These are phyloP conservation scores for Poeciliopsis paucimaculata DNA, from an alignment of 2,797 vertebrate genomes.

Conservation along the genomic window DNA sequence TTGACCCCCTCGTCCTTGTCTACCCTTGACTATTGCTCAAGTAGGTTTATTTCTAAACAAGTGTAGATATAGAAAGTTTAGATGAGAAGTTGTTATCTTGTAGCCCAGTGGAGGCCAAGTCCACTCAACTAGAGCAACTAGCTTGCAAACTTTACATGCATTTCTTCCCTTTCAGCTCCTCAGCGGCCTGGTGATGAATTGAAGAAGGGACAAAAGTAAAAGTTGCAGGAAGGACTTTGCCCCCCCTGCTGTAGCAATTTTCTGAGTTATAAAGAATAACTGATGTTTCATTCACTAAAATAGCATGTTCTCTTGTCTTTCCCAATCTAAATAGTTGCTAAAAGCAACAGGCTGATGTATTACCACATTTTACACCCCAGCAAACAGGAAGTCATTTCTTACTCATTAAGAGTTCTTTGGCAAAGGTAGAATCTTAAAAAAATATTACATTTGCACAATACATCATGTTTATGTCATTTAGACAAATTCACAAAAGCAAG, in stretches of 20 bases:
- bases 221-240: neutral
- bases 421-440: neutral
- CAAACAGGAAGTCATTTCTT: neutral
- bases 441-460: neutral
- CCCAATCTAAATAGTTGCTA: neutral
- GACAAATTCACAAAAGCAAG: neutral
- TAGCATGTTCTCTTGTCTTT: neutral
- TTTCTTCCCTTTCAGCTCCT: neutral
- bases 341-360: neutral
- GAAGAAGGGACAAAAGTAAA: neutral
- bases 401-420: neutral
- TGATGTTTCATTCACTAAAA: neutral
- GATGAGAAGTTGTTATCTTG: neutral
- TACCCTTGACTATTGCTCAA: neutral
- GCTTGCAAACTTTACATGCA: neutral
- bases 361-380: neutral
- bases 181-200: neutral
- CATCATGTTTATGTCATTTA: neutral
- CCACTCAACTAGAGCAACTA: neutral
- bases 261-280: neutral
- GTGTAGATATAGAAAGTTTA: neutral
- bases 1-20: neutral
- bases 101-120: neutral
- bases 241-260: neutral
- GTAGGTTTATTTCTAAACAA: neutral